These are phyloP conservation scores for Calypte anna DNA, from an alignment of 2,113 vertebrate genomes.

Conservation along the genomic window DNA sequence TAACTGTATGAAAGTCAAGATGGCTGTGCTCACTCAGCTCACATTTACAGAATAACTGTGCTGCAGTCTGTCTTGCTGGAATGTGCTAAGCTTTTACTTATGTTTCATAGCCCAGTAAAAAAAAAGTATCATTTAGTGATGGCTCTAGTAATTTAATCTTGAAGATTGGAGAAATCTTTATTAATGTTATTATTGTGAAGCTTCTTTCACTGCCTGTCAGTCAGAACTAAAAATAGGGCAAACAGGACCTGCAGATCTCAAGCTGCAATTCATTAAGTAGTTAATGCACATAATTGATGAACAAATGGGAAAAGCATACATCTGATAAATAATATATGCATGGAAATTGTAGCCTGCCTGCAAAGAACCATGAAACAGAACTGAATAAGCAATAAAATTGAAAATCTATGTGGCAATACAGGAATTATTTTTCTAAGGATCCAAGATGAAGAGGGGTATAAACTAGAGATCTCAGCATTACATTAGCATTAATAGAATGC, in stretches of 20 bases:
- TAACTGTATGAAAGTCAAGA: neutral
- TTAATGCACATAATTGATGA: conserved; percentile 8
- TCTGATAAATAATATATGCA: conserved; percentile 13
- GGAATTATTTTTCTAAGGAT: neutral
- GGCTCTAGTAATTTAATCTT: neutral
- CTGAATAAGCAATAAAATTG: neutral
- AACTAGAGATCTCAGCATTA: neutral
- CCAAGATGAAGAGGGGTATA: neutral
- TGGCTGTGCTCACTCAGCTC: neutral
- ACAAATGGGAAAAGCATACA: neutral
- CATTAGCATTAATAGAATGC: neutral
- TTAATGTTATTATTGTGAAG: neutral
- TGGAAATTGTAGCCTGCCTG: neutral
- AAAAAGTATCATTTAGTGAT: neutral
- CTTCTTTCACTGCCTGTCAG: neutral
- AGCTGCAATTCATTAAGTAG: conserved; percentile 1
- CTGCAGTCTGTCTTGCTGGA: neutral
- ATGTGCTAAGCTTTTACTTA: neutral
- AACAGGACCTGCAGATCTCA: neutral
- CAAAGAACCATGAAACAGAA: neutral
- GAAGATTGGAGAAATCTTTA: neutral
- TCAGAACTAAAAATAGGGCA: neutral
- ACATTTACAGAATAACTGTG: neutral
- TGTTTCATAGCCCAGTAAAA: neutral
- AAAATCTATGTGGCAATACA: neutral